phyloP scores from a whole-genome alignment of 2,888 invertebrate species.

The Philereme vetulata region DNA sequence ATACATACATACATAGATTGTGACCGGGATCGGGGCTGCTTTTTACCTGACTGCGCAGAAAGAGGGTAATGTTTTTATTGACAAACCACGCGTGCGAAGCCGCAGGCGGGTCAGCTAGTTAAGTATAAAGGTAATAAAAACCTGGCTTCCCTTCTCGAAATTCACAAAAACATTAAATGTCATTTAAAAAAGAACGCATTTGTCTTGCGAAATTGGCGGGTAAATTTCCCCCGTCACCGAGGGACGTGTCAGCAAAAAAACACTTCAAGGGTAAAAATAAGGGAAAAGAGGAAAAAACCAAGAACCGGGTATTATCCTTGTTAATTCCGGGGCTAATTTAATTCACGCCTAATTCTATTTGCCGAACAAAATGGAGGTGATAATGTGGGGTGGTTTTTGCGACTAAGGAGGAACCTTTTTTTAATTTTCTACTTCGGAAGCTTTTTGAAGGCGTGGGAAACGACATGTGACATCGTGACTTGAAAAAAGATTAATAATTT shows the following conservation, averaged over 20 bases:
- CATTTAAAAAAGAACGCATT: constrained; percentile 29
- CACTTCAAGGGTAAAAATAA: constrained; percentile 59
- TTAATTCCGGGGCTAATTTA: constrained; percentile 82
- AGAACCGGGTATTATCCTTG: constrained; percentile 79
- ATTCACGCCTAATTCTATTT: constrained; percentile 83
- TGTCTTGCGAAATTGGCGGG: constrained; percentile 38
- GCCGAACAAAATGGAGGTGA: constrained; percentile 79
- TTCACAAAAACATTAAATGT: constrained; percentile 15
- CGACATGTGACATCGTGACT: constrained; percentile 42
- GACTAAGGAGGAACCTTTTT: constrained; percentile 57
- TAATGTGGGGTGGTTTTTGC: constrained; percentile 76
- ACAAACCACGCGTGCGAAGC: too few species aligned
- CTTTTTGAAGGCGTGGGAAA: constrained; percentile 65
- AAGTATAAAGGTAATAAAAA: too few species aligned
- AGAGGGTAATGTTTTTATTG: too few species aligned
- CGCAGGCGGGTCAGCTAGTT: too few species aligned
- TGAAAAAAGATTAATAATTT: constrained; percentile 22
- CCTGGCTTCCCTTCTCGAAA: constrained; percentile 3
- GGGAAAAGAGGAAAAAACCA: constrained; percentile 70
- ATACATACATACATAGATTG: too few species aligned
- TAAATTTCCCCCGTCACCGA: constrained; percentile 37
- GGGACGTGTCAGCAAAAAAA: constrained; percentile 48
- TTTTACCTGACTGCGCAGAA: too few species aligned
- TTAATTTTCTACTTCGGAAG: constrained; percentile 55
- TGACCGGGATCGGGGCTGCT: too few species aligned